Conservation (phyloP, 1,140 invertebrate genomes). For the Drosophila simulans region DNA sequence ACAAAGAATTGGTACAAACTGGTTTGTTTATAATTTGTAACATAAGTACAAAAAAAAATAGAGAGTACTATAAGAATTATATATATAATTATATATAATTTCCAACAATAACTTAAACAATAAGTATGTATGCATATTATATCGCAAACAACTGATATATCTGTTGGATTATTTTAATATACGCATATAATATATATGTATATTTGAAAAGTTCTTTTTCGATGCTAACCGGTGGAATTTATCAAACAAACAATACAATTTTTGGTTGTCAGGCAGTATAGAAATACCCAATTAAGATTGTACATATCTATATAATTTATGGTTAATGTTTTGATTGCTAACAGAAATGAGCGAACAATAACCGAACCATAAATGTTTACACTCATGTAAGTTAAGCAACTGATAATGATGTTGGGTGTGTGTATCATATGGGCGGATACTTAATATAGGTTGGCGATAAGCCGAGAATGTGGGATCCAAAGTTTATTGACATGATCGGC, state of each 20-base stretch:
- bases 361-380: conserved; percentile 31
- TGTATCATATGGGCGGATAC: neutral
- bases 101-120: no score
- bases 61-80: conserved; percentile 4
- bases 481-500: conserved; percentile 52
- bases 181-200: no score
- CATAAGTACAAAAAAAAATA: no score
- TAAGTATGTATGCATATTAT: neutral
- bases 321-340: no score
- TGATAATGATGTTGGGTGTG: conserved; percentile 1
- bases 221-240: no score
- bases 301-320: no score
- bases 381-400: conserved; percentile 14
- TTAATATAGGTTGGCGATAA: conserved; percentile 28
- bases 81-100: neutral
- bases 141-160: no score
- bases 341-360: neutral
- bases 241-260: no score
- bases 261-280: no score
- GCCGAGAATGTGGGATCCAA: conserved; percentile 18
- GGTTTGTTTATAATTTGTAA: conserved; percentile 29
- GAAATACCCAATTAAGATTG: no score
- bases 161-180: no score
- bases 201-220: no score
- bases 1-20: conserved; percentile 36